Evolutionary conservation across 2,888 invertebrate species (phyloP).

Genomic region (Chironomus riparius): DNA sequence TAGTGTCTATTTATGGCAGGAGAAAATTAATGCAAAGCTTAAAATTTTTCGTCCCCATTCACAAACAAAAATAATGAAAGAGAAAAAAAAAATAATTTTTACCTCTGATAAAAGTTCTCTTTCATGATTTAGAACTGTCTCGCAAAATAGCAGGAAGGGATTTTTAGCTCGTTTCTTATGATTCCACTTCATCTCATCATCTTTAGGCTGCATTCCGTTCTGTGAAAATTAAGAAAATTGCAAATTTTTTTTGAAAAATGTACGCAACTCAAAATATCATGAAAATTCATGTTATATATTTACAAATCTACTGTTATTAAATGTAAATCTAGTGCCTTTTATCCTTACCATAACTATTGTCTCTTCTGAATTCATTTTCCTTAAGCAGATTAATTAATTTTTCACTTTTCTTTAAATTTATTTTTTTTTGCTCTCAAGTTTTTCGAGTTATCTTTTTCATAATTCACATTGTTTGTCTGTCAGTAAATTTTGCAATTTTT

Average conservation of each 20-base stretch:
- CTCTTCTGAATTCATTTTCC: conserved; percentile 15
- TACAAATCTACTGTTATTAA: too few species aligned
- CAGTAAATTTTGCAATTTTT: too few species aligned
- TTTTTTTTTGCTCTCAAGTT: too few species aligned
- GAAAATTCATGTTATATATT: not conserved
- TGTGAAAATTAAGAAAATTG: conserved; percentile 4
- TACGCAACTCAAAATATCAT: not conserved
- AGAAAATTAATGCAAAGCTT: not conserved
- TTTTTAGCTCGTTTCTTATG: conserved; percentile 37
- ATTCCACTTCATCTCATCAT: conserved; percentile 13
- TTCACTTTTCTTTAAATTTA: not conserved
- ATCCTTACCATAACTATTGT: not conserved
- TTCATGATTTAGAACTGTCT: conserved; percentile 43
- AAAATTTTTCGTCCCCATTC: not conserved
- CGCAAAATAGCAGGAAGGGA: conserved; percentile 43
- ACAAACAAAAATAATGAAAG: conserved; percentile 16
- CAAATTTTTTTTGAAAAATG: not conserved
- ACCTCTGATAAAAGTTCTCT: conserved; percentile 38
- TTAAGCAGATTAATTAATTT: not conserved
- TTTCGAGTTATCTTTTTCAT: too few species aligned
- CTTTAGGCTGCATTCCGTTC: conserved; percentile 21
- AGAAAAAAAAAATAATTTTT: conserved; percentile 1
- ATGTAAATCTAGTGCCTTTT: not conserved
- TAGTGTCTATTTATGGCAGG: conserved; percentile 16
- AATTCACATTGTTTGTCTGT: too few species aligned